These are phyloP conservation scores for Tetrao urogallus DNA, from an alignment of 2,113 vertebrate genomes.

Conservation along the genomic window DNA sequence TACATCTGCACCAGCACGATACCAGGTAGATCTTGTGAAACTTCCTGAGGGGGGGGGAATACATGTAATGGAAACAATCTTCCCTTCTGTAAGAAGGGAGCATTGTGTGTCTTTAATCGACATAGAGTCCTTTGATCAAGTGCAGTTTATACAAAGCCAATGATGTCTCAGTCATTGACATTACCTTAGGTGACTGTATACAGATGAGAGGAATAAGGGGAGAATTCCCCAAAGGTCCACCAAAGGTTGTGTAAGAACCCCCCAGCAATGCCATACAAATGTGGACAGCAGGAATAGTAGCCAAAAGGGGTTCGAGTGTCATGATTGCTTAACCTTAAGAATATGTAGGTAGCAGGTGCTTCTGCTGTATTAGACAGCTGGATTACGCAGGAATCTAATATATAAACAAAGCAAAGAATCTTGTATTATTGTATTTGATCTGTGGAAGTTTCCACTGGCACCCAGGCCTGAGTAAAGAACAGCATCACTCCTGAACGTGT, in stretches of 20 bases:
- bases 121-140: too few relatives aligned
- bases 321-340: neutral
- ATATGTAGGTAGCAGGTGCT: neutral
- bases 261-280: too few relatives aligned
- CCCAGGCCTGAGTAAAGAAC: neutral
- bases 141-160: too few relatives aligned
- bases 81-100: too few relatives aligned
- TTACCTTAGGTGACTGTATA: too few relatives aligned
- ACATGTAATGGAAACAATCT: neutral
- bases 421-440: neutral
- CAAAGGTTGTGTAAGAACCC: too few relatives aligned
- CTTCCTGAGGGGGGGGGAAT: neutral
- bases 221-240: too few relatives aligned
- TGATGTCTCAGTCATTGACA: too few relatives aligned
- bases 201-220: too few relatives aligned
- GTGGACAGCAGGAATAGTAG: too few relatives aligned
- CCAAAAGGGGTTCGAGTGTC: too few relatives aligned
- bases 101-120: too few relatives aligned
- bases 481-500: neutral
- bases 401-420: neutral
- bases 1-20: fast-evolving
- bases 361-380: neutral
- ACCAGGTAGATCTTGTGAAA: neutral
- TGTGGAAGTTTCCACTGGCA: neutral
- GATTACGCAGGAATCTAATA: neutral